Base-by-base conservation (phyloP, 2,888 invertebrate genomes). In the Norana najaformis region DNA sequence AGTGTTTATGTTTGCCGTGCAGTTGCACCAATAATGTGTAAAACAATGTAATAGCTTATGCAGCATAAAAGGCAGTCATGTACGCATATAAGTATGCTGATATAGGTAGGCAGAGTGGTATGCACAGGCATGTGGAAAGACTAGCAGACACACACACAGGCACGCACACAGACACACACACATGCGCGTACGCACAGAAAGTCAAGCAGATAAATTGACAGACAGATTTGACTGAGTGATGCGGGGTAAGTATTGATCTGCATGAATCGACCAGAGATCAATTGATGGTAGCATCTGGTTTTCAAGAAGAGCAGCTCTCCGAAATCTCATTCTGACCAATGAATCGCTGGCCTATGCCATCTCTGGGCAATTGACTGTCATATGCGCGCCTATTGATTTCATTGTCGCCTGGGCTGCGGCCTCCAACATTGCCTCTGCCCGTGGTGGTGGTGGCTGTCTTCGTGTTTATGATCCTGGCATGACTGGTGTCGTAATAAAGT, bases 201-300 rank as follows among this genome's bases (percentile, higher is more conserved):
- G 69, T 6, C 69, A 30, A 69, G 69, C n/a, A 69, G 69, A 69
- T 69, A n/a, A n/a, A 69, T 69, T 69, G 69, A 69, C 69, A 69
- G 69, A 69, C 69, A 69, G 69, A 69, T 69, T 69, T 69, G 69
- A 69, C 69, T 8, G 69, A n/a, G 69, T 69, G 69, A 69, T 69
- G n/a, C n/a, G 69, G 69, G 69, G 69, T 69, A 69, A 69, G 69
- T 69, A 69, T 69, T 69, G 69, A 69, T 69, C 69, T 69, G 69
- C n/a, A n/a, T n/a, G 69, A 69, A 69, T 69, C 69, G n/a, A 69
- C 69, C 69, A 69, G 69, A 69, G 69, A 69, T 69, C 69, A 69
- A 69, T 69, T 69, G 69, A 69, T 69, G 69, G 69, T 69, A 69
- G 69, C 69, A 69, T 69, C 69, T 69, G 69, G 69, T 69, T 69